Evolutionary conservation across 2,113 vertebrate species (phyloP).

Genomic region (Catharus fuscescens): DNA sequence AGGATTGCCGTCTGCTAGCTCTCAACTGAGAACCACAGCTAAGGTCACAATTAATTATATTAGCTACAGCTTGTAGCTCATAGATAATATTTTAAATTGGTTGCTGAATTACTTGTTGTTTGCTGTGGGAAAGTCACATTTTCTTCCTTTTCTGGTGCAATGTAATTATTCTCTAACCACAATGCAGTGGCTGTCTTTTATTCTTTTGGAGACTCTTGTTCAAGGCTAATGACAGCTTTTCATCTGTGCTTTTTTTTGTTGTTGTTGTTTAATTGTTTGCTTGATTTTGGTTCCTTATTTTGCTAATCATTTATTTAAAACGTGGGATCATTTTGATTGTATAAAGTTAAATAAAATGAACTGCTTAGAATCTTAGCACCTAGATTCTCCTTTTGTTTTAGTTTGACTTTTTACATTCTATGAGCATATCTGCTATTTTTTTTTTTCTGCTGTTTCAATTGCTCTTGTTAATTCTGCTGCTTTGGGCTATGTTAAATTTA

Average conservation of each 20-base stretch:
- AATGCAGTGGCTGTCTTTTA: neutral
- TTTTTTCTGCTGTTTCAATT: neutral
- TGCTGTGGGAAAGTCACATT: neutral
- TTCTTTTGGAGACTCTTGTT: neutral
- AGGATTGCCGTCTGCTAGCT: neutral
- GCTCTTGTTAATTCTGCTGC: conserved; percentile 19
- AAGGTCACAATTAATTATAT: neutral
- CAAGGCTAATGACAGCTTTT: neutral
- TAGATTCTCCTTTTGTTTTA: neutral
- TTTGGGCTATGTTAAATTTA: neutral
- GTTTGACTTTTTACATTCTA: neutral
- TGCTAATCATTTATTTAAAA: neutral
- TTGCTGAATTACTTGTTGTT: neutral
- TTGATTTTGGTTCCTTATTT: neutral
- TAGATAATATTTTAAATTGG: neutral
- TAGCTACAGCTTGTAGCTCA: neutral
- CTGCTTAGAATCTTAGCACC: neutral
- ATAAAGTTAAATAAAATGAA: neutral
- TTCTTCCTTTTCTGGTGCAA: neutral
- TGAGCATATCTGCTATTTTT: neutral
- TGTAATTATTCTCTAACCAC: neutral
- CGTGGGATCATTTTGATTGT: neutral
- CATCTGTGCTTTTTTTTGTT: neutral
- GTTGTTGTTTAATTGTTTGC: neutral
- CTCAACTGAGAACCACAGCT: neutral